These are phyloP conservation scores for Hypomecis atomaria DNA, from an alignment of 2,888 invertebrate genomes.

Conservation along the genomic window DNA sequence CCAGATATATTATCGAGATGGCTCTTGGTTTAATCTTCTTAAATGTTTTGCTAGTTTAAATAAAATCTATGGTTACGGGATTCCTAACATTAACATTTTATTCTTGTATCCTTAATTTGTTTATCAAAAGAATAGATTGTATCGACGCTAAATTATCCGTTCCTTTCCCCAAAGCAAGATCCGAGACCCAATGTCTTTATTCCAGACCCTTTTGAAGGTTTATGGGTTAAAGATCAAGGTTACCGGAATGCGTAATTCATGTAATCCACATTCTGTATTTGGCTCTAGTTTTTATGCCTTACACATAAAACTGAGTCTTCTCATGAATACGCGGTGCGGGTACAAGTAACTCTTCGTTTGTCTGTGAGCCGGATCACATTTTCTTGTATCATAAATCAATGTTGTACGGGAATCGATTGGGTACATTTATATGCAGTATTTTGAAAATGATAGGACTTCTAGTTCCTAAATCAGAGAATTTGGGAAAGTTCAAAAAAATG, in stretches of 20 bases:
- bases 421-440: neutral
- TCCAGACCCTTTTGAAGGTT: neutral
- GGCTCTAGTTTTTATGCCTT: slow-evolving; percentile 27
- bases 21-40: too few relatives aligned
- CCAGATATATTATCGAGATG: too few relatives aligned
- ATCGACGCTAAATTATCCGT: too few relatives aligned
- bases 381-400: neutral
- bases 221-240: slow-evolving; percentile 22
- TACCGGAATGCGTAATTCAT: slow-evolving; percentile 30
- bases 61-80: too few relatives aligned
- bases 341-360: neutral
- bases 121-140: too few relatives aligned
- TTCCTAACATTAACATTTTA: too few relatives aligned
- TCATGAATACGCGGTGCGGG: slow-evolving; percentile 21
- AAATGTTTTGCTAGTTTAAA: too few relatives aligned
- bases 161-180: too few relatives aligned
- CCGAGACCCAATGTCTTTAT: neutral
- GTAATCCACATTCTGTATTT: slow-evolving; percentile 23
- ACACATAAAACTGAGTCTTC: slow-evolving; percentile 23
- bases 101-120: too few relatives aligned
- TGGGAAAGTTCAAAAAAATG: too few relatives aligned
- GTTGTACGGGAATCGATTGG: neutral
- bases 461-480: too few relatives aligned
- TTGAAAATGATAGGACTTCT: neutral
- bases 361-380: neutral